phyloP scores from a whole-genome alignment of 2,888 invertebrate species.

The Cheilosia impressa region DNA sequence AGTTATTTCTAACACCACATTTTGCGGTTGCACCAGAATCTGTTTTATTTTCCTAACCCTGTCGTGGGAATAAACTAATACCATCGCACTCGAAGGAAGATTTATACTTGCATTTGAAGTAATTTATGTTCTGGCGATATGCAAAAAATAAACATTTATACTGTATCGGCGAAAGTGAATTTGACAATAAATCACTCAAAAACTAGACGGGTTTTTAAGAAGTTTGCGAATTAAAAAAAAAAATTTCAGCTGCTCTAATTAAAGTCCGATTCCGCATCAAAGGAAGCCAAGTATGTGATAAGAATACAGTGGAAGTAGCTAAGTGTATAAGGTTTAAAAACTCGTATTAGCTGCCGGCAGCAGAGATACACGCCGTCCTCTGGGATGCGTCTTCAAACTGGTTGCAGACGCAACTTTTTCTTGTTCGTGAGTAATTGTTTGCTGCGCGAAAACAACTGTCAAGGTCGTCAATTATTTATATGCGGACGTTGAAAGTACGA shows the following conservation, averaged over 20 bases:
- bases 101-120: conserved; percentile 42
- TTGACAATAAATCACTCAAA: conserved; percentile 10
- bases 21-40: conserved; percentile 18
- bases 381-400: conserved; percentile 22
- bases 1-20: conserved; percentile 2
- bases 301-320: conserved; percentile 16
- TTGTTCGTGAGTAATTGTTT: conserved; percentile 44
- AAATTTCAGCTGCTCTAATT: conserved; percentile 38
- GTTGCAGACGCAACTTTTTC: conserved; percentile 25
- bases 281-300: conserved; percentile 58
- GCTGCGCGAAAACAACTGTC: conserved; percentile 41
- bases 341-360: conserved; percentile 4
- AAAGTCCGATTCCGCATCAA: conserved; percentile 45
- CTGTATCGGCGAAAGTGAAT: conserved; percentile 25
- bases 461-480: conserved; percentile 60
- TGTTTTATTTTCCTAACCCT: background rate
- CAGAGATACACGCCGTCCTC: background rate
- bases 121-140: conserved; percentile 25
- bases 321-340: background rate
- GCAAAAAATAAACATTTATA: background rate
- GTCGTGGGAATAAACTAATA: conserved; percentile 56
- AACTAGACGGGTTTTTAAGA: background rate
- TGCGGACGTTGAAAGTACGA: conserved; percentile 25
- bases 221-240: conserved; percentile 9
- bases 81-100: conserved; percentile 11